Evolutionary conservation across 2,113 vertebrate genomes (phyloP), one percentile per base, ranked within the genome.

Genomic region (Cebus imitator): DNA sequence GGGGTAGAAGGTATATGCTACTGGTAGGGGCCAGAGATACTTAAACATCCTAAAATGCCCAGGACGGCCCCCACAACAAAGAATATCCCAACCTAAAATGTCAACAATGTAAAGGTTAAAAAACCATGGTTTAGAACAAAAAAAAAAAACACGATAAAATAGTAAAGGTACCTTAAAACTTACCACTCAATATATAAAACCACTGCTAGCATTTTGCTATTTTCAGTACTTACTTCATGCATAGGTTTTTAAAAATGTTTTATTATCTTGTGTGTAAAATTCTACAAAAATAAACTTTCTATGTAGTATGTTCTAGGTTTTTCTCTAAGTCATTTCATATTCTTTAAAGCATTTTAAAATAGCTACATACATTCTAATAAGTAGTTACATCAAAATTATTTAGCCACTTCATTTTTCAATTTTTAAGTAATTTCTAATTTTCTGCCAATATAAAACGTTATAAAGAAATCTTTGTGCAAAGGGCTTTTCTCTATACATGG

Each of bases 301-400:
- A 95, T 40, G 2, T 76, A 64, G 20, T 85, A 72, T 72, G 14
- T 55, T 82, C 43, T 79, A 75, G 70, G 2, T 66, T 93, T 57
- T 96, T 95, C 68, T 90, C 43, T 5, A 89, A 85, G 43, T 94
- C 81, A 93, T 61, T 87, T 86, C 68, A 83, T 70, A 78, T 48
- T 61, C 30, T 91, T 78, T 73, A 83, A 72, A 83, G 37, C 32
- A 87, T 76, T 80, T 61, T 13, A 91, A 25, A 32, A 50, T 3
- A 86, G n/a, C 5, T 66, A 11, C 23, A 81, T 43, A 87, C 90
- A 89, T 87, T 92, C 43, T 92, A 89, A 40, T 73, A 72, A 66
- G n/a, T 12, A 5, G 52, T 25, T 90, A 72, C 5, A 73, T 82
- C 57, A 94, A 94, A 94, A 96, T 50, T 90, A 37, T 89, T 82